Evolutionary conservation across 1,140 invertebrate genomes (phyloP).

Genomic region (Spodoptera frugiperda): DNA sequence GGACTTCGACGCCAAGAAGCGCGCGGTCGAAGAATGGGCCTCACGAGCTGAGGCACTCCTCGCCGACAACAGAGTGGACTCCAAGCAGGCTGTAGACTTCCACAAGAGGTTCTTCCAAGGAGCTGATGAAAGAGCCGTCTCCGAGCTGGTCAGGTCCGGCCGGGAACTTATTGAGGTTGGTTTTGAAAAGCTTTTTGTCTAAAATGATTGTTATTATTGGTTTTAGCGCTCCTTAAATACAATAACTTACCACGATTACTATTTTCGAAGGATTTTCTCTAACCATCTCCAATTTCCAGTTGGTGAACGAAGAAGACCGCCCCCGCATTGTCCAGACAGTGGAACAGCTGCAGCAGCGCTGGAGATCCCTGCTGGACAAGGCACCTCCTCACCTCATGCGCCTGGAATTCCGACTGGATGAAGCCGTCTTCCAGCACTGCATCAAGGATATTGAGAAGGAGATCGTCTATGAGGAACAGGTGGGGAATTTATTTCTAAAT

Average conservation of each 20-base stretch:
- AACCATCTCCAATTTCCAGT: slow-evolving; percentile 48
- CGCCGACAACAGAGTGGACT: slow-evolving; percentile 93
- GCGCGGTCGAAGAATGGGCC: slow-evolving; percentile 94
- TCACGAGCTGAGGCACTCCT: slow-evolving; percentile 93
- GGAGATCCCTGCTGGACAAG: slow-evolving; percentile 92
- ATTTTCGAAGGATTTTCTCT: background rate
- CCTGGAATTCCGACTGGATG: slow-evolving; percentile 95
- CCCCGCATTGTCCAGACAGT: slow-evolving; percentile 89
- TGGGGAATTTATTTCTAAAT: slow-evolving; percentile 52
- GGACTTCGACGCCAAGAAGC: slow-evolving; percentile 93
- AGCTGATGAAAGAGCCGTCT: slow-evolving; percentile 93
- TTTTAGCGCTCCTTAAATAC: no score
- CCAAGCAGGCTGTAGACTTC: slow-evolving; percentile 92
- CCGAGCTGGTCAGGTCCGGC: slow-evolving; percentile 92
- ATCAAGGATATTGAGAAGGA: slow-evolving; percentile 96
- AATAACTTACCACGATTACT: no score
- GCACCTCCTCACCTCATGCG: slow-evolving; percentile 95
- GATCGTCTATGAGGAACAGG: slow-evolving; percentile 93
- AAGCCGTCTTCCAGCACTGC: slow-evolving; percentile 93
- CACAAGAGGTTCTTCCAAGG: slow-evolving; percentile 95
- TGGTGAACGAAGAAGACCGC: slow-evolving; percentile 88
- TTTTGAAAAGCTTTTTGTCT: background rate
- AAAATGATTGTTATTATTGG: no score
- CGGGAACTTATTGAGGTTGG: slow-evolving; percentile 90
- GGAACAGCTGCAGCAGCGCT: slow-evolving; percentile 90